These are phyloP conservation scores for Leptinotarsa lineolata DNA, from an alignment of 1,140 invertebrate species.

Conservation along the genomic window DNA sequence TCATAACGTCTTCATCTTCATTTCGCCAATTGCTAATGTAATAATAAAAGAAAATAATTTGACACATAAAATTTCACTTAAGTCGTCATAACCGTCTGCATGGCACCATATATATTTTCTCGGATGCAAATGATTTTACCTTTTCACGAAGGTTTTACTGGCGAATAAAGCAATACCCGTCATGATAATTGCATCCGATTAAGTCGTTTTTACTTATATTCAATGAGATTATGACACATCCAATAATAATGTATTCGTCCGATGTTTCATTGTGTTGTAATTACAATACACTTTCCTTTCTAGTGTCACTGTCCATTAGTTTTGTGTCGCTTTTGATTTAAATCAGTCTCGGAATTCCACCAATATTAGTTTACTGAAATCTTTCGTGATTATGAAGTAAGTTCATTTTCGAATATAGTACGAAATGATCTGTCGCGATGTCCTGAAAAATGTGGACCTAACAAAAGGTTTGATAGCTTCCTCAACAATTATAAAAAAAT, in stretches of 20 bases:
- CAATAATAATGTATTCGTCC: not conserved
- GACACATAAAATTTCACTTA: not conserved
- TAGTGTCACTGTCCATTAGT: not conserved
- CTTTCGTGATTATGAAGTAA: no score
- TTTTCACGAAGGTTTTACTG: constrained; percentile 1
- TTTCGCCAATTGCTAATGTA: not conserved
- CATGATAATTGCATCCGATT: not conserved
- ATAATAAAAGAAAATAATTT: not conserved
- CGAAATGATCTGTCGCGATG: no score
- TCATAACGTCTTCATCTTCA: not conserved
- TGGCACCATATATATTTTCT: not conserved
- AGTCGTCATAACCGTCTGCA: not conserved
- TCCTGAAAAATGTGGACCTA: no score
- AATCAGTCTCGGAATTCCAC: no score
- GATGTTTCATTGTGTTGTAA: not conserved
- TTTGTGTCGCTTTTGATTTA: no score
- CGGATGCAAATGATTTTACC: not conserved
- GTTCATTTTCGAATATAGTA: no score
- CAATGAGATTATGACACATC: not conserved
- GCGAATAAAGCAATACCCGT: not conserved
- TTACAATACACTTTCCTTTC: not conserved
- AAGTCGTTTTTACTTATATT: not conserved
- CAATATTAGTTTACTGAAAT: no score
- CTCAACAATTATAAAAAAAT: no score
- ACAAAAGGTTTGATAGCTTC: no score